A percentile compares a stretch with the other conserved stretches of the same genome.
Conservation (phyloP, 2,113 vertebrate species). For the Rousettus leschenaultii region DNA sequence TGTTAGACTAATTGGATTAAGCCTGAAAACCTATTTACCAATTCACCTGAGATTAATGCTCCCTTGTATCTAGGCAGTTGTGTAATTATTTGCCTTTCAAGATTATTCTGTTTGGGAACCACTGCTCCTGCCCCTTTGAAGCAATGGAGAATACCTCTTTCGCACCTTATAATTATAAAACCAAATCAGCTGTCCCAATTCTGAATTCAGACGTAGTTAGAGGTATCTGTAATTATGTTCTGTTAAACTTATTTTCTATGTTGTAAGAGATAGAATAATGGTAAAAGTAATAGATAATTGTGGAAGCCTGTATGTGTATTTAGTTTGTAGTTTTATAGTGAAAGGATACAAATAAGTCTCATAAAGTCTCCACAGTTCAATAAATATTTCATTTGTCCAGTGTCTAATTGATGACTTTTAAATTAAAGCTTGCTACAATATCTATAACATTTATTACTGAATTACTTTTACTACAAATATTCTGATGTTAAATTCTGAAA, state of each 20-base stretch:
- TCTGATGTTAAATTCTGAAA: slow-evolving; percentile 29
- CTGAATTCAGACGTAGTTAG: not conserved
- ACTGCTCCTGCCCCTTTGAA: not conserved
- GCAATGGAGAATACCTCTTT: not conserved
- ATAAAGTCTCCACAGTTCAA: not conserved
- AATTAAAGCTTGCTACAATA: slow-evolving; percentile 32
- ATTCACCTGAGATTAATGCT: not conserved
- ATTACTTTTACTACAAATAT: slow-evolving; percentile 28
- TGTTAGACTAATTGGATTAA: slow-evolving; percentile 16
- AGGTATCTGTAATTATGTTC: not conserved
- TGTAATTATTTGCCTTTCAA: not conserved
- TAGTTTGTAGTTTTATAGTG: not conserved
- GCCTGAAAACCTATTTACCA: not conserved
- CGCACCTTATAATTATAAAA: not conserved
- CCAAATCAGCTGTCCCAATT: not conserved
- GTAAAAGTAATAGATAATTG: not conserved
- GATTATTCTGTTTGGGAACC: not conserved
- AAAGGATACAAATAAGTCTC: not conserved
- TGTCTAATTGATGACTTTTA: slow-evolving; percentile 20
- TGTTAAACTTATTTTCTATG: not conserved
- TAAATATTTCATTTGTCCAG: not conserved
- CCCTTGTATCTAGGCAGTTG: not conserved
- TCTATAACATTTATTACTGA: not conserved
- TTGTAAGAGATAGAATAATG: slow-evolving; percentile 5
- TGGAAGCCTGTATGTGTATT: not conserved